Evolutionary conservation across 2,113 vertebrate genomes (phyloP).

Genomic region (Raja brachyura): DNA sequence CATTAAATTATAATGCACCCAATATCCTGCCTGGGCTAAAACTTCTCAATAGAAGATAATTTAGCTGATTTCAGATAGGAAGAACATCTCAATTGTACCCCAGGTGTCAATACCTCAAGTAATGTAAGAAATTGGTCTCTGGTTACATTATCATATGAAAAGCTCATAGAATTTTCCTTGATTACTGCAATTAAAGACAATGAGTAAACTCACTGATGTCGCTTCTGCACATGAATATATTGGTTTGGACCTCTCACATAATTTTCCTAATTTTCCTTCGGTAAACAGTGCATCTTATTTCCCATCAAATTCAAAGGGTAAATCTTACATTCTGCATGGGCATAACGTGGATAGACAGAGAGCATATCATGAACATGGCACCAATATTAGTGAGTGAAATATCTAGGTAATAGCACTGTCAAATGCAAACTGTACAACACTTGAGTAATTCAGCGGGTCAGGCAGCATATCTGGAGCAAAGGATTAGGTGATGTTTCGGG

Average conservation of each 20-base stretch:
- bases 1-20: background rate
- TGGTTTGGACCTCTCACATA: background rate
- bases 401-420: background rate
- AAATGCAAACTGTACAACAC: background rate
- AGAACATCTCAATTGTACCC: background rate
- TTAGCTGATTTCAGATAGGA: background rate
- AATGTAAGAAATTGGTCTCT: constrained; percentile 14
- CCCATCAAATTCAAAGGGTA: background rate
- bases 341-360: background rate
- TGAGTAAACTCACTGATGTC: background rate
- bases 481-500: too few relatives aligned
- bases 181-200: constrained; percentile 28
- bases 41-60: background rate
- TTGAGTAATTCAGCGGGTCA: too few relatives aligned
- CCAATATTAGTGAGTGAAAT: background rate
- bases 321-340: background rate
- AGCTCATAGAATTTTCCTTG: background rate
- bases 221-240: background rate
- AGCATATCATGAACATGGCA: too few relatives aligned
- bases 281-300: constrained; percentile 13
- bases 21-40: background rate
- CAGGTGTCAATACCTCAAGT: background rate
- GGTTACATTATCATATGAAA: constrained; percentile 38
- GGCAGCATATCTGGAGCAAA: too few relatives aligned
- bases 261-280: constrained; percentile 6